Conservation (phyloP, 2,113 vertebrate genomes). For the Pteronura brasiliensis region DNA sequence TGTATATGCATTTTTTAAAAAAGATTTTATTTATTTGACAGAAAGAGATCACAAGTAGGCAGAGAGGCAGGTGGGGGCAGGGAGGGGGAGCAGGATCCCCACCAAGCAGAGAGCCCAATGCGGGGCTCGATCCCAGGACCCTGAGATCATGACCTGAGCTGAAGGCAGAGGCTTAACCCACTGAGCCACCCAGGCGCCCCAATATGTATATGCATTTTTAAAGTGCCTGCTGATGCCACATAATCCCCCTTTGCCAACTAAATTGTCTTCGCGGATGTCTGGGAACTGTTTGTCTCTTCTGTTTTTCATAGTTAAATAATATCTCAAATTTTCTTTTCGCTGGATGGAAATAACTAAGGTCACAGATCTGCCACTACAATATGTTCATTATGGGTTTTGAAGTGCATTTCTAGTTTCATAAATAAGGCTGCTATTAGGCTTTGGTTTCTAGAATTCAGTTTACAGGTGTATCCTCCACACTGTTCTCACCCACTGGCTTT, state of each 20-base stretch:
- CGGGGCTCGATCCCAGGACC: too few relatives aligned
- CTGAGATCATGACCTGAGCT: too few relatives aligned
- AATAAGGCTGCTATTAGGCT: not conserved
- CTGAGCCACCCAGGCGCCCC: too few relatives aligned
- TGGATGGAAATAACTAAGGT: not conserved
- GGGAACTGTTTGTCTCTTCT: not conserved
- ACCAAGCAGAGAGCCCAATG: too few relatives aligned
- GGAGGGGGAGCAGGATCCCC: too few relatives aligned
- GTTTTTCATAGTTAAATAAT: conserved; percentile 1
- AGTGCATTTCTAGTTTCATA: not conserved
- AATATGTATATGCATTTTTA: not conserved
- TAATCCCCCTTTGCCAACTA: not conserved
- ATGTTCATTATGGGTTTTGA: not conserved
- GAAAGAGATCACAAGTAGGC: too few relatives aligned
- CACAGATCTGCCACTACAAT: not conserved
- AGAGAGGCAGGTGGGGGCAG: too few relatives aligned
- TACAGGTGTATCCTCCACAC: not conserved
- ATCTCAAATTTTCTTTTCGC: conserved; percentile 9
- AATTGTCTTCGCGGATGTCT: not conserved
- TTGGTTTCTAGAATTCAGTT: not conserved
- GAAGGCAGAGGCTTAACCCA: too few relatives aligned
- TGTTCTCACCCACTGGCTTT: not conserved
- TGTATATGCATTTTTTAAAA: not conserved
- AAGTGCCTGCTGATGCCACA: not conserved
- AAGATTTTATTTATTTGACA: too few relatives aligned